Percentiles rank a stretch among this genome's conserved stretches.
These are phyloP conservation scores for Eupeodes luniger DNA, from an alignment of 2,888 invertebrate species.

Conservation along the genomic window DNA sequence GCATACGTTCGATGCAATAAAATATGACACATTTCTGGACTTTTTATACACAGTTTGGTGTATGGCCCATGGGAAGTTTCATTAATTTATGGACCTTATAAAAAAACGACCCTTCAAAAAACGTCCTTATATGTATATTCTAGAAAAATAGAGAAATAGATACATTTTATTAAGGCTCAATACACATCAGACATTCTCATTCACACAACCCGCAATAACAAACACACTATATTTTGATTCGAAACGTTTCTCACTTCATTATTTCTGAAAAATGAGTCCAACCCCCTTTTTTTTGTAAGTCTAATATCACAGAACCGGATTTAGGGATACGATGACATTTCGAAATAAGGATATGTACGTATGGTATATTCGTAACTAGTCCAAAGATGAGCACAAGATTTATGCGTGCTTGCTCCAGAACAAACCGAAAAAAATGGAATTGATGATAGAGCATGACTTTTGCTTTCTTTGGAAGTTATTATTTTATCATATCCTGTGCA, in stretches of 20 bases:
- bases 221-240: slow-evolving; percentile 65
- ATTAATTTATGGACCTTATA: slow-evolving; percentile 73
- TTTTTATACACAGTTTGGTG: slow-evolving; percentile 35
- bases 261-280: slow-evolving; percentile 59
- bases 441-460: slow-evolving; percentile 70
- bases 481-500: slow-evolving; percentile 76
- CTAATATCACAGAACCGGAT: slow-evolving; percentile 24
- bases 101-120: slow-evolving; percentile 60
- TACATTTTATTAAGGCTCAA: slow-evolving; percentile 16
- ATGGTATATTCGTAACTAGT: slow-evolving; percentile 45
- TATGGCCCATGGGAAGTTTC: slow-evolving; percentile 40
- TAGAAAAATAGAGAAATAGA: background rate
- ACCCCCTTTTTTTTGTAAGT: slow-evolving; percentile 17
- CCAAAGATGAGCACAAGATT: slow-evolving; percentile 66
- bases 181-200: slow-evolving; percentile 1
- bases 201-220: slow-evolving; percentile 67
- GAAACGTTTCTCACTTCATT: slow-evolving; percentile 76
- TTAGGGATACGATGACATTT: slow-evolving; percentile 66
- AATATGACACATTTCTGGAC: slow-evolving; percentile 68
- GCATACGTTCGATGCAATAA: slow-evolving; percentile 75
- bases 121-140: background rate
- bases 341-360: slow-evolving; percentile 46
- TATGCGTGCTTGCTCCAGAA: slow-evolving; percentile 52
- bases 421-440: slow-evolving; percentile 29
- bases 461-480: slow-evolving; percentile 71